Evolutionary conservation across 30 jellyfish, hydroid and myxozoan species (phyloP).

Genomic region (Phacellophora camtschatica): DNA sequence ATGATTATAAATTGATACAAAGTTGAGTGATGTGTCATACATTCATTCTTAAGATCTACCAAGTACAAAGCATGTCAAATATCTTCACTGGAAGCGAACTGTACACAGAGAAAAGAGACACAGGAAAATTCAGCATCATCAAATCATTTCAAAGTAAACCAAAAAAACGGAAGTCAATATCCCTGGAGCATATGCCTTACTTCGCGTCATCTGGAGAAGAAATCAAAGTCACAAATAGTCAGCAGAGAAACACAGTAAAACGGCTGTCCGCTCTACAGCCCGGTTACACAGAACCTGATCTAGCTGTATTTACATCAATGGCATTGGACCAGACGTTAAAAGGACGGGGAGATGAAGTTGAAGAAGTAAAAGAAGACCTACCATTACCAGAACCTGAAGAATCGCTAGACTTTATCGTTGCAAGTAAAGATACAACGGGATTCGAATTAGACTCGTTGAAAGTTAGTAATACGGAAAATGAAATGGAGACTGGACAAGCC

Average conservation of each 20-base stretch:
- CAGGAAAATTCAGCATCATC: slow-evolving; percentile 35
- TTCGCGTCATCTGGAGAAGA: slow-evolving; percentile 61
- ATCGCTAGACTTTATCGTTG: slow-evolving; percentile 51
- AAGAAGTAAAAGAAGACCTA: slow-evolving; percentile 19
- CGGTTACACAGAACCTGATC: slow-evolving; percentile 68
- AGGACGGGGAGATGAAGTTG: slow-evolving; percentile 56
- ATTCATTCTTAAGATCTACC: slow-evolving; percentile 15
- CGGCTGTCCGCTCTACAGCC: slow-evolving; percentile 60
- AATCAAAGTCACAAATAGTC: slow-evolving; percentile 26
- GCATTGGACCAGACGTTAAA: slow-evolving; percentile 85
- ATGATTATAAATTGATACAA: no score
- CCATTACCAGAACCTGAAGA: slow-evolving; percentile 59
- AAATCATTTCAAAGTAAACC: slow-evolving; percentile 42
- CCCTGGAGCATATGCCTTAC: slow-evolving; percentile 58
- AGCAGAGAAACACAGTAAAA: slow-evolving; percentile 4
- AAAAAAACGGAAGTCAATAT: slow-evolving; percentile 50
- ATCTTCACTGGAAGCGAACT: slow-evolving; percentile 9
- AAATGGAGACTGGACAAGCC: slow-evolving; percentile 72
- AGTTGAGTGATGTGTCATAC: background rate
- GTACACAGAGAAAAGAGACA: slow-evolving; percentile 9
- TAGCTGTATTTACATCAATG: slow-evolving; percentile 55
- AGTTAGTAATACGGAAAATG: slow-evolving; percentile 17
- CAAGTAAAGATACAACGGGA: slow-evolving; percentile 58
- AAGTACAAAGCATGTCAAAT: slow-evolving; percentile 35
- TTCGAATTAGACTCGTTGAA: slow-evolving; percentile 50